phyloP scores from a whole-genome alignment of 2,113 vertebrate species.

The Oreocharis arfaki region DNA sequence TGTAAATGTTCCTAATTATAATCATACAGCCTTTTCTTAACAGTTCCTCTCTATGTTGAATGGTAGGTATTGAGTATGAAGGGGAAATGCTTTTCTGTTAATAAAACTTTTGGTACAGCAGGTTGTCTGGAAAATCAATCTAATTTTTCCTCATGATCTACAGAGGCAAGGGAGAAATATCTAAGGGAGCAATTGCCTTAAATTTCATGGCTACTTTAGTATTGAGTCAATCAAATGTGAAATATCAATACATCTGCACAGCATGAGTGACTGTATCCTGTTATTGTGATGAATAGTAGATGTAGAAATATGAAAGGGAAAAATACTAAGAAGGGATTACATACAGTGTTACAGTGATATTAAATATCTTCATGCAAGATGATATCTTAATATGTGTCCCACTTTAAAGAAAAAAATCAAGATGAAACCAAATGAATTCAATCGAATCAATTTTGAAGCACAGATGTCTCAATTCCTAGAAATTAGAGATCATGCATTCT shows the following conservation, averaged over 20 bases:
- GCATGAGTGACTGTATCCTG: background rate
- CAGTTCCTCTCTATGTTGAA: background rate
- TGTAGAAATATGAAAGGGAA: background rate
- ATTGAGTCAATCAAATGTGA: background rate
- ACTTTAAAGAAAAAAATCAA: background rate
- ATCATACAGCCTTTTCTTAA: background rate
- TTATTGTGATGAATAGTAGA: background rate
- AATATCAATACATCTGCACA: background rate
- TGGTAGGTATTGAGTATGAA: background rate
- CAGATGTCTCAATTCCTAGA: background rate
- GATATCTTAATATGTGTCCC: background rate
- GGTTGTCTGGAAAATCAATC: background rate
- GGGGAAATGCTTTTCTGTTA: background rate
- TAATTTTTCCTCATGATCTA: background rate
- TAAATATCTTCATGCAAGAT: background rate
- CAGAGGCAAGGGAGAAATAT: background rate
- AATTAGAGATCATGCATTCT: background rate
- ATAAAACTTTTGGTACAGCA: background rate
- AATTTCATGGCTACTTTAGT: background rate
- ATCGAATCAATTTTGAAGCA: background rate
- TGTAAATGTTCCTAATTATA: background rate
- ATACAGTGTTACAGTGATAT: background rate
- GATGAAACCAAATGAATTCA: background rate
- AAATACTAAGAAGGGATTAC: background rate
- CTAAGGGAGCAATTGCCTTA: background rate